Evolutionary conservation across 2,797 vertebrate genomes (phyloP).

Genomic region (Rhynchonycteris naso): DNA sequence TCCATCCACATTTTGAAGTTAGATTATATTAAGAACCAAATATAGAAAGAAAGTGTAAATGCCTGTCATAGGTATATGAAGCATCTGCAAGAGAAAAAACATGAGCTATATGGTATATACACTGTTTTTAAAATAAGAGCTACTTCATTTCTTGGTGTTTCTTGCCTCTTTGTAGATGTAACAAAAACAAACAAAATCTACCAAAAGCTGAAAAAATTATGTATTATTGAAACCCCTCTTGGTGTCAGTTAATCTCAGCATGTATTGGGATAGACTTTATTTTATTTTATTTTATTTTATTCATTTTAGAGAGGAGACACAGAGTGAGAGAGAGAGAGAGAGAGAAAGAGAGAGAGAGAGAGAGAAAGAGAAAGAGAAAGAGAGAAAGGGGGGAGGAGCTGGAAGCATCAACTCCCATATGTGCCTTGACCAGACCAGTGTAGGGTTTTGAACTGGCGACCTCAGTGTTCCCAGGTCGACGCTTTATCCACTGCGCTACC

Average conservation of each 20-base stretch:
- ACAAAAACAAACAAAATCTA: background rate
- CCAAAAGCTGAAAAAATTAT: background rate
- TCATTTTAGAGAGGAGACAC: too few relatives aligned
- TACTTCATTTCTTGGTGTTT: background rate
- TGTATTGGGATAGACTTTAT: background rate
- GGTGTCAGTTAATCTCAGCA: background rate
- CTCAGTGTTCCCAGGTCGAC: too few relatives aligned
- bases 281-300: too few relatives aligned
- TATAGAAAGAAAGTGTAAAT: background rate
- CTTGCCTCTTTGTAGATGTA: background rate
- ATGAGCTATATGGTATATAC: background rate
- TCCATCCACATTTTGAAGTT: background rate
- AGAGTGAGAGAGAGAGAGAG: too few relatives aligned
- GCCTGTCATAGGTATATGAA: background rate
- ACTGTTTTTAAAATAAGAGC: background rate
- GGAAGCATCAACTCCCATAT: too few relatives aligned
- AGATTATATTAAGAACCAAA: background rate
- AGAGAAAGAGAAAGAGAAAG: too few relatives aligned
- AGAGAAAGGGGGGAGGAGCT: too few relatives aligned
- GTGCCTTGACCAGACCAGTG: too few relatives aligned
- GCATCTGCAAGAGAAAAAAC: constrained; percentile 18
- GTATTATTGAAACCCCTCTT: constrained; percentile 28
- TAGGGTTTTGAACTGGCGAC: too few relatives aligned
- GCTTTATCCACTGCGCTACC: too few relatives aligned
- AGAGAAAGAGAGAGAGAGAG: too few relatives aligned